Evolutionary conservation across 2,888 invertebrate species (phyloP).

Genomic region (Biston stratarius): DNA sequence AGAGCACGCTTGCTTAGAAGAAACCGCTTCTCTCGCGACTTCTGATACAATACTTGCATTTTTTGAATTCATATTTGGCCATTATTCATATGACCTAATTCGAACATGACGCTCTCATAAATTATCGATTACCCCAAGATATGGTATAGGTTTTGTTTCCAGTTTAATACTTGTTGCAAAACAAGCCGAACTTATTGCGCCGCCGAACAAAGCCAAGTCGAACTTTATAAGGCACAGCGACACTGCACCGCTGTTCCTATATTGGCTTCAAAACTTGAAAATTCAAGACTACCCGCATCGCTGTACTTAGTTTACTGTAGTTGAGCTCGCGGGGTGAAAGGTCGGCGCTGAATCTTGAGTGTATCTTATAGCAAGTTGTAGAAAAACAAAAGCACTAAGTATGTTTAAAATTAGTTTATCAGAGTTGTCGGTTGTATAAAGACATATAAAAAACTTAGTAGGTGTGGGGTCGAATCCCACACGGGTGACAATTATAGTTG

Average conservation of each 20-base stretch:
- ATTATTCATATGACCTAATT: too few species aligned
- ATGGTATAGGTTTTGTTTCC: slow-evolving; percentile 51
- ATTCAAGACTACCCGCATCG: slow-evolving; percentile 60
- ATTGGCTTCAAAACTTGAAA: slow-evolving; percentile 73
- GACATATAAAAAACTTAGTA: too few species aligned
- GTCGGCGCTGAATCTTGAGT: slow-evolving; percentile 6
- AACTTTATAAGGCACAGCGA: slow-evolving; percentile 69
- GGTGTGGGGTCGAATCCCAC: too few species aligned
- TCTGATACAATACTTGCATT: too few species aligned
- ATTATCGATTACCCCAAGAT: slow-evolving; percentile 59
- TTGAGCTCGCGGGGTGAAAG: slow-evolving; percentile 1
- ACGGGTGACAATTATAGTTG: too few species aligned
- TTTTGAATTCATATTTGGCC: too few species aligned
- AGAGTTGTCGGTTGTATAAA: neutral
- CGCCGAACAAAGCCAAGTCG: slow-evolving; percentile 58
- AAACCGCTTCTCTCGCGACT: too few species aligned
- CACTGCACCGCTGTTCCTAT: slow-evolving; percentile 72
- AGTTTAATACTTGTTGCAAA: slow-evolving; percentile 52
- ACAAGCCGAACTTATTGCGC: slow-evolving; percentile 55
- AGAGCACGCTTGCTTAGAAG: too few species aligned
- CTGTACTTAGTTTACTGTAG: slow-evolving; percentile 17
- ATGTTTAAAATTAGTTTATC: neutral
- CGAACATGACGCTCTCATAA: slow-evolving; percentile 32
- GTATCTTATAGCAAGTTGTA: neutral
- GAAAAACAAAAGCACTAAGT: neutral